A percentile compares a stretch with the other conserved stretches of the same genome.
Evolutionary conservation across 2,113 vertebrate species (phyloP).

Genomic region (Aramus guarauna): DNA sequence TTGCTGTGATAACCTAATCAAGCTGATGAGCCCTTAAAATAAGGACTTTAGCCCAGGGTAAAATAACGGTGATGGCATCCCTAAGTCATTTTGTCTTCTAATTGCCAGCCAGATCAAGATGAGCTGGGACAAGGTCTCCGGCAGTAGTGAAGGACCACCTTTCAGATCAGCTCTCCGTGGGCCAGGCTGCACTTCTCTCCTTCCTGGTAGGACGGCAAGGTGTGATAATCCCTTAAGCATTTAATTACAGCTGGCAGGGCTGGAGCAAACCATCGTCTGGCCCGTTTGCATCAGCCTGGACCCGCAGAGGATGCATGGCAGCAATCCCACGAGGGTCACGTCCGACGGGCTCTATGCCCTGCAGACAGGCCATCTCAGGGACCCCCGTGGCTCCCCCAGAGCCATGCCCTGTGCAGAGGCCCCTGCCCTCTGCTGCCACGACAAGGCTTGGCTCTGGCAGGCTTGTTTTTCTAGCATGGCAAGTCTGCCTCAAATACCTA

Average conservation of each 20-base stretch:
- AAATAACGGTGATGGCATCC: constrained; percentile 1
- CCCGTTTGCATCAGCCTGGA: not conserved
- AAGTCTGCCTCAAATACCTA: not conserved
- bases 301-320: not conserved
- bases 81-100: not conserved
- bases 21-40: not conserved
- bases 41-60: not conserved
- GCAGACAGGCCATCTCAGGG: fast-evolving
- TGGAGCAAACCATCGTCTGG: not conserved
- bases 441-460: not conserved
- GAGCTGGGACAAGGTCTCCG: not conserved
- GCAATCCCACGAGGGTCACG: fast-evolving
- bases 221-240: not conserved
- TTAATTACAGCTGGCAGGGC: not conserved
- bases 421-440: not conserved
- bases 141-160: not conserved
- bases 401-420: fast-evolving
- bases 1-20: not conserved
- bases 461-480: constrained; percentile 56
- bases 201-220: not conserved
- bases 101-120: not conserved
- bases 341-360: fast-evolving
- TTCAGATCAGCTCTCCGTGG: not conserved
- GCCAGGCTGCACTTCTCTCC: not conserved
- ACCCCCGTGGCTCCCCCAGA: fast-evolving